Conservation (phyloP, 1,140 invertebrate species). For the Agrilus planipennis region DNA sequence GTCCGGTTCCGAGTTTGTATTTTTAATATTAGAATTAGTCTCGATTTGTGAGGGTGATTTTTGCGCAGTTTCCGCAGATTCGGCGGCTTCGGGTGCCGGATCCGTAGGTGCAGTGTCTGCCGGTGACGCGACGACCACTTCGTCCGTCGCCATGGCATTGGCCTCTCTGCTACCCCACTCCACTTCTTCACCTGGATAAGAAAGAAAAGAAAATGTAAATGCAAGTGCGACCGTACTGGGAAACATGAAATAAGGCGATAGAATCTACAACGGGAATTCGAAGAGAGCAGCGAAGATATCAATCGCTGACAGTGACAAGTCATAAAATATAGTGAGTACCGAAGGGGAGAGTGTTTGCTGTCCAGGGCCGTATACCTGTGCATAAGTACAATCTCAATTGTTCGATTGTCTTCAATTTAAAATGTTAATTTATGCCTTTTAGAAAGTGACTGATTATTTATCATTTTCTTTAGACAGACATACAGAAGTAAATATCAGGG, state of each 20-base stretch:
- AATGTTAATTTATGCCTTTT: too few relatives aligned
- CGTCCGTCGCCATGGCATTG: slow-evolving; percentile 36
- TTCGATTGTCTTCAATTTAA: too few relatives aligned
- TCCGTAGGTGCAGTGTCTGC: slow-evolving; percentile 8
- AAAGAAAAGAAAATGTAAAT: slow-evolving; percentile 1
- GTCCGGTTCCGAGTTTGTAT: slow-evolving; percentile 2
- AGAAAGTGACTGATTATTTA: too few relatives aligned
- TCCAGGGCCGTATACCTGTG: too few relatives aligned
- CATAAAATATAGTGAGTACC: slow-evolving; percentile 6
- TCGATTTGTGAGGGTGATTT: neutral
- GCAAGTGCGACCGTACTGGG: slow-evolving; percentile 3
- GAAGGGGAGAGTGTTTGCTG: neutral
- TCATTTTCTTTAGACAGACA: too few relatives aligned
- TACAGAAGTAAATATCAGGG: too few relatives aligned
- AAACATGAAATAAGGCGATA: slow-evolving; percentile 8
- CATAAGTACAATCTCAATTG: too few relatives aligned
- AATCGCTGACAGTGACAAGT: slow-evolving; percentile 1
- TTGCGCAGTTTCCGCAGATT: neutral
- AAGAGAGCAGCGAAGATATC: neutral
- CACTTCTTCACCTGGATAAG: slow-evolving; percentile 40
- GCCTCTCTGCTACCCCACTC: slow-evolving; percentile 44
- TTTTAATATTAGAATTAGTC: slow-evolving; percentile 24
- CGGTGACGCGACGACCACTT: slow-evolving; percentile 29
- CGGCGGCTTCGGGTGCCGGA: slow-evolving; percentile 10
- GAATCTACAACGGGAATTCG: slow-evolving; percentile 1